A percentile compares a stretch with the other conserved stretches of the same genome.
Conservation (phyloP, 92 coral and sea anemone genomes). For the Scolanthus callimorphus region DNA sequence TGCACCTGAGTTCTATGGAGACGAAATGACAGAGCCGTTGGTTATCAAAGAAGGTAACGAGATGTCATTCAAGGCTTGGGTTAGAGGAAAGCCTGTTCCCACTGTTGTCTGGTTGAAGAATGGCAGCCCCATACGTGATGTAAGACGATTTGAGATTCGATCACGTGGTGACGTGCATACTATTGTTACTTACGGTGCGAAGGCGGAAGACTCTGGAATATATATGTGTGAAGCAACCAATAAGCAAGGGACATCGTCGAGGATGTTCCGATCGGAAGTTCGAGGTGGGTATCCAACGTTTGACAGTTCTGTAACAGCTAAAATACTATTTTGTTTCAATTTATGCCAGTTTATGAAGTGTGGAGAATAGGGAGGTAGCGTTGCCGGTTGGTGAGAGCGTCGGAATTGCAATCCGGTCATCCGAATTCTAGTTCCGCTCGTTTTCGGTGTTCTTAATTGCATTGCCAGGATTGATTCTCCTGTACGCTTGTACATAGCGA, state of each 20-base stretch:
- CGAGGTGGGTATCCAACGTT: slow-evolving; percentile 46
- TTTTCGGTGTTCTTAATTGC: too few relatives aligned
- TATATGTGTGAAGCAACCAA: slow-evolving; percentile 80
- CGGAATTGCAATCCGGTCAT: too few relatives aligned
- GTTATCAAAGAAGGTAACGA: slow-evolving; percentile 62
- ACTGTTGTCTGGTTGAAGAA: slow-evolving; percentile 72
- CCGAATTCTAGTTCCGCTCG: too few relatives aligned
- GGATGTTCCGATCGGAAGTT: slow-evolving; percentile 74
- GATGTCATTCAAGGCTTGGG: slow-evolving; percentile 69
- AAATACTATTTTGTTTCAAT: not conserved
- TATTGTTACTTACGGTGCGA: slow-evolving; percentile 64
- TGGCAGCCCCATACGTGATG: slow-evolving; percentile 51
- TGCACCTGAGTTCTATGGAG: slow-evolving; percentile 79
- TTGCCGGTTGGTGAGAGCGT: too few relatives aligned
- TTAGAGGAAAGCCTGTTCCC: slow-evolving; percentile 79
- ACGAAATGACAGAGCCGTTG: slow-evolving; percentile 54
- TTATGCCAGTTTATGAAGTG: too few relatives aligned
- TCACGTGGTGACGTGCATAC: slow-evolving; percentile 66
- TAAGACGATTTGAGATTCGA: slow-evolving; percentile 66
- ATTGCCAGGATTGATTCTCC: too few relatives aligned
- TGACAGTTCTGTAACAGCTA: not conserved
- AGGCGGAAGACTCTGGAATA: slow-evolving; percentile 73
- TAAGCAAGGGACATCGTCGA: slow-evolving; percentile 66
- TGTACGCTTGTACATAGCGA: too few relatives aligned
- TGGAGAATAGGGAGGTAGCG: too few relatives aligned